Conservation (phyloP, 2,888 invertebrate genomes). For the Caenorhabditis imperialis region DNA sequence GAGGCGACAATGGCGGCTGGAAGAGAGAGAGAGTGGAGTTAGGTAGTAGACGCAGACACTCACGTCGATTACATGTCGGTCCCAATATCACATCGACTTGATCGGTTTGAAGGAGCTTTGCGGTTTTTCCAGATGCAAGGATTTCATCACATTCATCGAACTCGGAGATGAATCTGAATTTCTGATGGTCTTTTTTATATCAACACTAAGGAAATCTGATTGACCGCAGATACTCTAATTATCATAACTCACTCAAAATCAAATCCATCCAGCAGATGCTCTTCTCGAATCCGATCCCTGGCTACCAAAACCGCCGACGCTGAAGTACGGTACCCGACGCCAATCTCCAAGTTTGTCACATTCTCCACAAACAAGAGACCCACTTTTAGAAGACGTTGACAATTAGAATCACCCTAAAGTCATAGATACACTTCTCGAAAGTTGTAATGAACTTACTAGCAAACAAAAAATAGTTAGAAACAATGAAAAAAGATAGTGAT, state of each 20-base stretch:
- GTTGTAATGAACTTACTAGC: too few species aligned
- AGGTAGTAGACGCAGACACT: background rate
- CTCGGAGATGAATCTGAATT: constrained; percentile 44
- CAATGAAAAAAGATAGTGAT: too few species aligned
- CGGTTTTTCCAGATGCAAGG: constrained; percentile 40
- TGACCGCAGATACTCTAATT: background rate
- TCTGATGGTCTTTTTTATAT: too few species aligned
- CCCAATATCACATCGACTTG: constrained; percentile 62
- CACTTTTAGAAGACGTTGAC: constrained; percentile 21
- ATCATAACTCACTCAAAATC: constrained; percentile 53
- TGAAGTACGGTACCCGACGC: constrained; percentile 47
- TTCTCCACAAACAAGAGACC: constrained; percentile 42
- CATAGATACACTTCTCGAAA: too few species aligned
- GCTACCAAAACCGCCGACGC: constrained; percentile 58
- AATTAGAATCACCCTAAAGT: constrained; percentile 7
- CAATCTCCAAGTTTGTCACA: constrained; percentile 23
- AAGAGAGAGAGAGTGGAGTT: too few species aligned
- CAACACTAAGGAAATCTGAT: too few species aligned
- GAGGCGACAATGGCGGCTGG: constrained; percentile 58
- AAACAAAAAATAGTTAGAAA: too few species aligned
- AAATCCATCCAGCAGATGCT: constrained; percentile 52
- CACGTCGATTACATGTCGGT: constrained; percentile 53
- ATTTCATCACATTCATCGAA: constrained; percentile 61
- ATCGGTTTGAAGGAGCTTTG: constrained; percentile 31
- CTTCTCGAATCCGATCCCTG: constrained; percentile 44